These are phyloP conservation scores for Vulpes ferrilata DNA, from an alignment of 2,113 vertebrate genomes.

Conservation along the genomic window DNA sequence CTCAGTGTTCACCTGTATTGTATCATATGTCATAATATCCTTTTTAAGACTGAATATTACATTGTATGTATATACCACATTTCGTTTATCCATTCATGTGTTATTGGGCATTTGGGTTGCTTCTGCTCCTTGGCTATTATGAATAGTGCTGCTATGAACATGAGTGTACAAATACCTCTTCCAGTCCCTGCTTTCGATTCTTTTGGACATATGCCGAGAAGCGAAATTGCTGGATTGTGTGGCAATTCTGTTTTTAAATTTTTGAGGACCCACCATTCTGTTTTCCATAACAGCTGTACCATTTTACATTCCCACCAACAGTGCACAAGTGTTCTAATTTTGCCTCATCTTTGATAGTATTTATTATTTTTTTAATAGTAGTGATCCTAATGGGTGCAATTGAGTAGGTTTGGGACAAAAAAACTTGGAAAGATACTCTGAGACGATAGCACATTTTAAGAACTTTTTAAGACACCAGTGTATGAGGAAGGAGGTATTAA, in stretches of 20 bases:
- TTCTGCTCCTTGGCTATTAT: background rate
- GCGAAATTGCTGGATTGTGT: background rate
- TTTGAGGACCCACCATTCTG: background rate
- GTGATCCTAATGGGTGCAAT: background rate
- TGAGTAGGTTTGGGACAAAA: background rate
- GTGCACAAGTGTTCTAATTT: background rate
- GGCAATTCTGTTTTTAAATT: slow-evolving; percentile 19
- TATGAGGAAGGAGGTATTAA: background rate
- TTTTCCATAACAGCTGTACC: background rate
- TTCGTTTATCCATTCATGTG: background rate
- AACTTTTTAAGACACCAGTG: background rate
- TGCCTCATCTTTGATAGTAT: background rate
- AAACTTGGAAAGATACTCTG: background rate
- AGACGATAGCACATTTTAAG: background rate
- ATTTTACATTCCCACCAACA: slow-evolving; percentile 14
- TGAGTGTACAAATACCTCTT: background rate
- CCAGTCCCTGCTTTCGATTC: background rate
- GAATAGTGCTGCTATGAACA: slow-evolving; percentile 15
- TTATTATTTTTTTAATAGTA: background rate
- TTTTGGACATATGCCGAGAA: background rate
- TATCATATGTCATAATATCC: background rate
- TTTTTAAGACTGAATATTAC: background rate
- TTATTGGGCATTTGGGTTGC: background rate
- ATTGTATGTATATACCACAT: background rate
- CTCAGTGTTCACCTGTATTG: background rate